Percentiles rank a stretch among this genome's conserved stretches.
phyloP scores from a whole-genome alignment of 2,113 vertebrate species.

The Oenanthe melanoleuca region DNA sequence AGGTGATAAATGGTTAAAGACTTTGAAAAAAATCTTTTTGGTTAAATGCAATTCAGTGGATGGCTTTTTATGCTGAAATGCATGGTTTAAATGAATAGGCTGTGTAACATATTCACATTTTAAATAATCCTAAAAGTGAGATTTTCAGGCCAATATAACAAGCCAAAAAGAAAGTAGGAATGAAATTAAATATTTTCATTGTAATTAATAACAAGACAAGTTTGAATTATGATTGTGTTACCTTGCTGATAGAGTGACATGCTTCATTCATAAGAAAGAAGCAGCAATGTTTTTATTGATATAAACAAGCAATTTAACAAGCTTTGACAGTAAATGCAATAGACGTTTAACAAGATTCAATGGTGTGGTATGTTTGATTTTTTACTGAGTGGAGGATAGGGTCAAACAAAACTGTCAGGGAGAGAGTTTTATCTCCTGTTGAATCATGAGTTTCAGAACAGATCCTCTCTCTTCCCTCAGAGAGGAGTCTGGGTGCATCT shows the following conservation, averaged over 20 bases:
- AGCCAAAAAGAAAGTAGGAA: neutral
- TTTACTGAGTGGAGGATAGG: neutral
- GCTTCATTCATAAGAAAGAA: neutral
- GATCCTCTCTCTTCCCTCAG: neutral
- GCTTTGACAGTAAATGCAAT: neutral
- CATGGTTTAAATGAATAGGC: neutral
- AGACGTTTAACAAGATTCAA: rapidly evolving
- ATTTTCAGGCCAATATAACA: neutral
- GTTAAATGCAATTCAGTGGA: neutral
- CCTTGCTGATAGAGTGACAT: rapidly evolving
- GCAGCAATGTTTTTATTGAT: neutral
- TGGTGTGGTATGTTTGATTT: neutral
- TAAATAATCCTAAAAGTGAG: neutral
- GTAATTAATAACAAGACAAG: neutral
- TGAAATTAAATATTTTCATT: neutral
- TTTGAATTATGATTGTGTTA: neutral
- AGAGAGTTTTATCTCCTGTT: neutral
- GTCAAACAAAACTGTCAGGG: neutral
- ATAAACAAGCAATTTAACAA: neutral
- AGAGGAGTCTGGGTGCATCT: neutral
- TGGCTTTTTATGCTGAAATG: neutral
- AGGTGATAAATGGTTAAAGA: neutral
- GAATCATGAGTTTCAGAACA: neutral
- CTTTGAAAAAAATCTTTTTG: neutral
- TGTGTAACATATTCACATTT: neutral